phyloP scores from a whole-genome alignment of 2,797 vertebrate genomes.

The Smutsia gigantea region DNA sequence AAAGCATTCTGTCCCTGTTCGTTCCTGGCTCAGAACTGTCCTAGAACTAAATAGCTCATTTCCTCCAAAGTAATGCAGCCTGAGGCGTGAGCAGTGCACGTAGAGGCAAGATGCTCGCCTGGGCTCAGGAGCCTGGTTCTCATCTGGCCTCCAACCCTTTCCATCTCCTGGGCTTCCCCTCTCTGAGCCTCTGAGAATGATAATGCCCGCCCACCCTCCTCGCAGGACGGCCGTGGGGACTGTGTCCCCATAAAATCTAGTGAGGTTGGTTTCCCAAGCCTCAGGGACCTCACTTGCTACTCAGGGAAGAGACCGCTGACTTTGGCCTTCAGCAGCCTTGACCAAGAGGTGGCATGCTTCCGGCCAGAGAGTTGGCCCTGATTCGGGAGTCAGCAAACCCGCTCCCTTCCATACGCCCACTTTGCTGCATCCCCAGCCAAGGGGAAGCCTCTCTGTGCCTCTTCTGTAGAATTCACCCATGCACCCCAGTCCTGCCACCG shows the following conservation, averaged over 20 bases:
- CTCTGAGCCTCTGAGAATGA: not conserved
- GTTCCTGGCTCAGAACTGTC: not conserved
- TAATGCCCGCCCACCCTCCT: accelerated
- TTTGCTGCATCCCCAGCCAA: not conserved
- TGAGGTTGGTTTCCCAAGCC: not conserved
- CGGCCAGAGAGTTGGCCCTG: accelerated
- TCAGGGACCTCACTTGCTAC: not conserved
- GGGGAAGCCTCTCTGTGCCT: not conserved
- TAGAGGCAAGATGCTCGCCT: not conserved
- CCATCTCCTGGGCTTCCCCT: not conserved
- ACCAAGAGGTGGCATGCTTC: accelerated
- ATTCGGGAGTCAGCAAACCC: not conserved
- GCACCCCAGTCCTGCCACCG: not conserved
- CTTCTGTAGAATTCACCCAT: not conserved
- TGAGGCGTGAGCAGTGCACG: not conserved
- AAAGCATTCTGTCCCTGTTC: not conserved
- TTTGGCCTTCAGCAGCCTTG: not conserved
- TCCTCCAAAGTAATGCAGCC: not conserved
- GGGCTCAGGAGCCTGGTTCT: not conserved
- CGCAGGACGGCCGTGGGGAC: not conserved
- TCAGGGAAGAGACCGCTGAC: conserved; percentile 51
- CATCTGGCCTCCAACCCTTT: not conserved
- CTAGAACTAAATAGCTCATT: not conserved
- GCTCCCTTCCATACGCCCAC: accelerated
- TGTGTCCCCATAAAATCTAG: not conserved